Evolutionary conservation across 1,140 invertebrate species (phyloP).

Genomic region (Agrypnia vestita): DNA sequence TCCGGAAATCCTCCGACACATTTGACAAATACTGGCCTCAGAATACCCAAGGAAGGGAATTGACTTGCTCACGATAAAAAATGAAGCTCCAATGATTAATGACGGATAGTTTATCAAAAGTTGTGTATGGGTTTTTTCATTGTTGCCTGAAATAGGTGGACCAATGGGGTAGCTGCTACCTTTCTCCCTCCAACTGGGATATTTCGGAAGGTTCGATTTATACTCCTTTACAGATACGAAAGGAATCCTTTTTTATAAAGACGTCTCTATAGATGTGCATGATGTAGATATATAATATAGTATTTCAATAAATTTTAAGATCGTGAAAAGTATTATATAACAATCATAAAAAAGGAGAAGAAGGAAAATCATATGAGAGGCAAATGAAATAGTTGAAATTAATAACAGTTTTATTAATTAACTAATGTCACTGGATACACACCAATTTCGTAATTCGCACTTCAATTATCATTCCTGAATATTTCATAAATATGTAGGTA

Average conservation of each 20-base stretch:
- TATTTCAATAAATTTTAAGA: too few relatives aligned
- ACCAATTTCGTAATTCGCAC: too few relatives aligned
- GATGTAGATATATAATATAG: too few relatives aligned
- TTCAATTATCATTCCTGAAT: too few relatives aligned
- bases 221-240: constrained; percentile 37
- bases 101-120: constrained; percentile 60
- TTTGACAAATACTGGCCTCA: constrained; percentile 24
- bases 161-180: constrained; percentile 5
- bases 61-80: constrained; percentile 54
- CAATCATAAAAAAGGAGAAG: too few relatives aligned
- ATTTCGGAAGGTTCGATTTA: constrained; percentile 42
- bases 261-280: too few relatives aligned
- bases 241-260: constrained; percentile 17
- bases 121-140: constrained; percentile 56
- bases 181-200: not conserved
- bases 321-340: too few relatives aligned
- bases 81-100: constrained; percentile 58
- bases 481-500: too few relatives aligned
- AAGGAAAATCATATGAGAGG: too few relatives aligned
- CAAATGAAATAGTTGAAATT: too few relatives aligned
- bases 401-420: too few relatives aligned
- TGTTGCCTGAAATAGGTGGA: constrained; percentile 53
- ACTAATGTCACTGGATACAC: too few relatives aligned
- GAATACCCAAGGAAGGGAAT: constrained; percentile 39
- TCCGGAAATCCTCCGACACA: not conserved